phyloP scores from a whole-genome alignment of 2,797 vertebrate species.

The Phoeniculus purpureus region DNA sequence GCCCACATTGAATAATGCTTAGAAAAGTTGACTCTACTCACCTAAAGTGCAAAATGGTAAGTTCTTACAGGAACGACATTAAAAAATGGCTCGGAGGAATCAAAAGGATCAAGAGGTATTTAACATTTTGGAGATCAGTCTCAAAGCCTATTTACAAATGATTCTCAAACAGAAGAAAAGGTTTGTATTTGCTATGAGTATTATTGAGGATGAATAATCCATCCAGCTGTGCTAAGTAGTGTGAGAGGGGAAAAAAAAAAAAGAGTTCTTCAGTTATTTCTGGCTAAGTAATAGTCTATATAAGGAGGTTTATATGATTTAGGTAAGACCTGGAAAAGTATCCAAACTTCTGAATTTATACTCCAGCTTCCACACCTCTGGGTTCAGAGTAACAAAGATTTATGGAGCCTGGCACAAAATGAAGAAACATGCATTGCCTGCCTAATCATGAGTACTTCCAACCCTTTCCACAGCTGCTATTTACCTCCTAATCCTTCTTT shows the following conservation, averaged over 20 bases:
- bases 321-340: conserved; percentile 40
- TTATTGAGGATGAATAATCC: conserved; percentile 42
- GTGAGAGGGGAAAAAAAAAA: background rate
- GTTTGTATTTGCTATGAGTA: conserved; percentile 24
- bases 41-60: background rate
- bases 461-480: conserved; percentile 44
- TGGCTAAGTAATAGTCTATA: background rate
- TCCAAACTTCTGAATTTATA: conserved; percentile 41
- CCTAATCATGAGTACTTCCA: background rate
- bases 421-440: background rate
- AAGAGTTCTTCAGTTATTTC: conserved; percentile 36
- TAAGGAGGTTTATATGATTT: conserved; percentile 21
- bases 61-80: background rate
- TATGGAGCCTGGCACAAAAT: conserved; percentile 52
- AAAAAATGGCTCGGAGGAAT: background rate
- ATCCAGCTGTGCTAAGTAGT: conserved; percentile 36
- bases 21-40: background rate
- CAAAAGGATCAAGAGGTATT: conserved; percentile 28
- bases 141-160: conserved; percentile 23
- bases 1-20: background rate
- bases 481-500: background rate
- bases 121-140: conserved; percentile 17
- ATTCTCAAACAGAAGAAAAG: conserved; percentile 14
- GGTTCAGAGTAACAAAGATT: conserved; percentile 21
- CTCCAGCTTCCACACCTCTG: conserved; percentile 27